phyloP scores from a whole-genome alignment of 2,797 vertebrate species.

The Micropoecilia bifurca region DNA sequence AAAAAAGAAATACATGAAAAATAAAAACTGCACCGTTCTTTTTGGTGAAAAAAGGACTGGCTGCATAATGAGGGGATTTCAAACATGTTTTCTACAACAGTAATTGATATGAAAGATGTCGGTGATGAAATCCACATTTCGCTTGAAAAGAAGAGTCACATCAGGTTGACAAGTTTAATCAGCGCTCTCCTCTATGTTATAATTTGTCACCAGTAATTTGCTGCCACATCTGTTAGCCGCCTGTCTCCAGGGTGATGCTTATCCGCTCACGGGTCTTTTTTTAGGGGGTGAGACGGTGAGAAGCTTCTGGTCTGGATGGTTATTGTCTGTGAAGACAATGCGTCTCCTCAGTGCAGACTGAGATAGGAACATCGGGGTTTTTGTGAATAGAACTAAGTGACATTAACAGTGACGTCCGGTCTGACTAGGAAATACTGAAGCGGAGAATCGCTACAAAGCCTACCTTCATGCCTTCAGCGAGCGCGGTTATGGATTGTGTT shows the following conservation, averaged over 20 bases:
- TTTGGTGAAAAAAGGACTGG: not conserved
- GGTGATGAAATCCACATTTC: conserved; percentile 8
- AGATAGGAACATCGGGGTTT: conserved; percentile 65
- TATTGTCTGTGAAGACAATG: conserved; percentile 74
- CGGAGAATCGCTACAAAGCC: conserved; percentile 39
- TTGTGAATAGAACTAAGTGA: conserved; percentile 32
- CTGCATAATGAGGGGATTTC: not conserved
- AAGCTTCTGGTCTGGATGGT: conserved; percentile 56
- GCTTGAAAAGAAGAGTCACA: conserved; percentile 27
- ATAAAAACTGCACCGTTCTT: not conserved
- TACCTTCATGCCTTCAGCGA: conserved; percentile 60
- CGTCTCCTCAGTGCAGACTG: conserved; percentile 47
- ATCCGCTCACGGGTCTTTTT: conserved; percentile 57
- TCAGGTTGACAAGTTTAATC: conserved; percentile 39
- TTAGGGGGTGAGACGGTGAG: conserved; percentile 55
- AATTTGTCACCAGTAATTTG: conserved; percentile 63
- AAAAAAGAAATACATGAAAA: not conserved
- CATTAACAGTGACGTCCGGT: conserved; percentile 58
- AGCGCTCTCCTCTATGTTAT: conserved; percentile 32
- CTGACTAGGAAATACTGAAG: conserved; percentile 50
- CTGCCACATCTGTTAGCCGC: conserved; percentile 48
- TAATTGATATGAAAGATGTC: conserved; percentile 14
- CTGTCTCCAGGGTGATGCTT: conserved; percentile 69
- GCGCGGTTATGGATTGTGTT: conserved; percentile 25
- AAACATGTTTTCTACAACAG: not conserved